Percentiles rank a stretch among this genome's conserved stretches.
Evolutionary conservation across 1,140 invertebrate species (phyloP).

Genomic region (Brachionus rotundiformis): DNA sequence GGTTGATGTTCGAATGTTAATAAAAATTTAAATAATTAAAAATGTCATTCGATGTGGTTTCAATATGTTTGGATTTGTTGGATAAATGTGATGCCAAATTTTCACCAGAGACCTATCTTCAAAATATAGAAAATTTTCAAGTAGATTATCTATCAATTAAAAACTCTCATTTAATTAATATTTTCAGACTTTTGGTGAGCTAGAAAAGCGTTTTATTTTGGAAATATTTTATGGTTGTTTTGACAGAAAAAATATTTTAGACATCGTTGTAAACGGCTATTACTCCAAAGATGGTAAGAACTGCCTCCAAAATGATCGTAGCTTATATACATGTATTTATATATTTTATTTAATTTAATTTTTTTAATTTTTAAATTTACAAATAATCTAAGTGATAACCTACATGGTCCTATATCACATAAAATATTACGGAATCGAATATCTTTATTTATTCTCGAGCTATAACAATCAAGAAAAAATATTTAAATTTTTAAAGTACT

Average conservation of each 20-base stretch:
- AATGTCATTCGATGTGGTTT: slow-evolving; percentile 30
- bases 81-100: slow-evolving; percentile 39
- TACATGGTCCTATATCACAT: slow-evolving; percentile 27
- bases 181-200: not conserved
- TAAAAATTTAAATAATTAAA: not conserved
- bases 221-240: slow-evolving; percentile 43
- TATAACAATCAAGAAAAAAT: slow-evolving; percentile 40
- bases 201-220: slow-evolving; percentile 12
- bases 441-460: not conserved
- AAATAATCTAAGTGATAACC: not conserved
- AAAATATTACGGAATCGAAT: slow-evolving; percentile 38
- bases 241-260: slow-evolving; percentile 14
- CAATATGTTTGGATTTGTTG: not conserved
- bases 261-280: slow-evolving; percentile 32
- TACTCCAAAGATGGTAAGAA: slow-evolving; percentile 45
- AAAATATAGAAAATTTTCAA: slow-evolving; percentile 25
- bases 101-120: slow-evolving; percentile 37
- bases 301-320: slow-evolving; percentile 8
- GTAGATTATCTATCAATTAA: not conserved
- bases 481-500: slow-evolving; percentile 60
- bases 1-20: not conserved
- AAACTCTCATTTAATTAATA: not conserved
- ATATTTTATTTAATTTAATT: not conserved
- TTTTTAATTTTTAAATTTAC: not conserved
- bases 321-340: slow-evolving; percentile 28